Base-by-base conservation (phyloP, 2,797 vertebrate species). In the Coracias cyanogaster region DNA sequence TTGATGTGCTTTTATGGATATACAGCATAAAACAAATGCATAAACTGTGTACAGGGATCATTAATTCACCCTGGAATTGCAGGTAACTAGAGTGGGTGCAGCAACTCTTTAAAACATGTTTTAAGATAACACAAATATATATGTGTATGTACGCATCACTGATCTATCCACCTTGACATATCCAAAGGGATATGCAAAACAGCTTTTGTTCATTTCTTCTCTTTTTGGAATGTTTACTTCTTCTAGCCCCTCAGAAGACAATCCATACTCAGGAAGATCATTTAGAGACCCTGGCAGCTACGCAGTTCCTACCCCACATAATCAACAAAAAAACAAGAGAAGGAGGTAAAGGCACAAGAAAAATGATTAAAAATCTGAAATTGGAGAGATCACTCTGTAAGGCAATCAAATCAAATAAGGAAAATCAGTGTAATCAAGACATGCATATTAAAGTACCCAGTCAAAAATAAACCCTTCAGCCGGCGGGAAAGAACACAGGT, bases 1-100 rank as follows among this genome's bases (percentile, higher is more conserved):
- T 15, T 74, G 84, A 93, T 87, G 55, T 77, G 61, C 29, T 87
- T 89, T 89, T 91, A 83, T 51, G 54, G 82, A 96, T 62, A 66
- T 76, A 65, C 28, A 37, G 18, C 62, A 86, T 88, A 88, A 95
- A 94, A 51, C 33, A 81, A 89, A 93, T 52, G 46, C 65, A 76
- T 77, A 95, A 95, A 72, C 24, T 51, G 31, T 62, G 37, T 13
- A 12, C 17, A 41, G 37, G 37, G 49, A 71, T 51, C 82, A 37
- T 72, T 86, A 88, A 93, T 87, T 86, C 79, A 92, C 26, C 28
- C 39, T 46, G 69, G 37, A 85, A 48, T 10, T 81, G 39, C 69
- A 90, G n/a, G 65, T 66, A 78, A 35, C 61, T 62, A 39, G 46
- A 78, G 41, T 54, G 61, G 22, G 31, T 76, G n/a, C 49, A 67